These are phyloP conservation scores for Chiroxiphia lanceolata DNA, from an alignment of 2,797 vertebrate species.

Conservation along the genomic window DNA sequence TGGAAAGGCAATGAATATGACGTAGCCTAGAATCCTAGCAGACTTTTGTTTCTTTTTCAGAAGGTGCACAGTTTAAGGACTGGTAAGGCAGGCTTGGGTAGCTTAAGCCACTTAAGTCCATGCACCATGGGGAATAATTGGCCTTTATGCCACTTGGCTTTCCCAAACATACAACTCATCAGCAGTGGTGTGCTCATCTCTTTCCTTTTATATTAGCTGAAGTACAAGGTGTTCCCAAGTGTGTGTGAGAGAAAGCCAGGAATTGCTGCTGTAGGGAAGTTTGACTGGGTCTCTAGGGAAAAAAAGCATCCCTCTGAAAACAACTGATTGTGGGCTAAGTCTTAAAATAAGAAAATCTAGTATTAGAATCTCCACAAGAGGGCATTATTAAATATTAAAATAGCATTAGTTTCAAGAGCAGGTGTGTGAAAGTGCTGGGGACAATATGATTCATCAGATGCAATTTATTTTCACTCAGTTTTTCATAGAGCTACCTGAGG, in stretches of 20 bases:
- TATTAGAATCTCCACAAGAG: not conserved
- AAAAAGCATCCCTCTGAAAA: not conserved
- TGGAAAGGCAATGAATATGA: not conserved
- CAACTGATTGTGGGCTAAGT: not conserved
- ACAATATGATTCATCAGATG: not conserved
- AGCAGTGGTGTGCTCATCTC: not conserved
- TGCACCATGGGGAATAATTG: not conserved
- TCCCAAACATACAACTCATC: not conserved
- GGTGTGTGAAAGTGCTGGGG: not conserved
- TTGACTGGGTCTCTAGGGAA: not conserved
- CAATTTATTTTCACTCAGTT: not conserved
- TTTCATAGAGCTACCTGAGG: not conserved
- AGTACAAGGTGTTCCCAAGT: not conserved
- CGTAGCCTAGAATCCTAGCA: not conserved
- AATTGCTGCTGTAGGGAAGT: not conserved
- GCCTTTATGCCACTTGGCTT: not conserved
- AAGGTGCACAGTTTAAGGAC: not conserved
- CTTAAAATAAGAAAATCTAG: not conserved
- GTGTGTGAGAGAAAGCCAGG: rapidly evolving
- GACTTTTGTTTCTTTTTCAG: not conserved
- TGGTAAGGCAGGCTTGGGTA: not conserved
- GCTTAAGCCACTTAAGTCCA: not conserved
- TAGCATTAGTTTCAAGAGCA: not conserved
- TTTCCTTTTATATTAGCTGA: not conserved
- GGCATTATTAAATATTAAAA: not conserved